A percentile compares a stretch with the other conserved stretches of the same genome.
Conservation (phyloP, 2,113 vertebrate genomes). For the Scortum barcoo region DNA sequence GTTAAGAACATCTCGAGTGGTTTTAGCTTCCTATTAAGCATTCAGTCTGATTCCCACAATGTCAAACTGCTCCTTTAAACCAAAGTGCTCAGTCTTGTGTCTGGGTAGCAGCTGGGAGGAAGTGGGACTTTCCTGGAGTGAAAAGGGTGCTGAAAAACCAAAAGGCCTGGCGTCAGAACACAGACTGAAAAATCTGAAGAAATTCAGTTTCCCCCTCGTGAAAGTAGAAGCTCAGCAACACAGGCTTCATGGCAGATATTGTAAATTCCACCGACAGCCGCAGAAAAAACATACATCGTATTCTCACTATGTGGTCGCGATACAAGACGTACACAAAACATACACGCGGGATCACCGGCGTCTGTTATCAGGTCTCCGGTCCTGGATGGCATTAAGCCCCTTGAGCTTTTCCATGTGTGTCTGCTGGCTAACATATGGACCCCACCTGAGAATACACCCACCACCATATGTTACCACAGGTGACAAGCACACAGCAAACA, state of each 20-base stretch:
- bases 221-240: slow-evolving; percentile 24
- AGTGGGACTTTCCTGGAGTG: slow-evolving; percentile 7
- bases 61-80: neutral
- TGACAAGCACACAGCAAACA: slow-evolving; percentile 56
- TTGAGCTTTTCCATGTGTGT: slow-evolving; percentile 4
- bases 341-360: neutral
- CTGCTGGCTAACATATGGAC: slow-evolving; percentile 47
- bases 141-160: neutral
- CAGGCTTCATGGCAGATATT: neutral
- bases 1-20: too few relatives aligned
- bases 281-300: slow-evolving; percentile 11
- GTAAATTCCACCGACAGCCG: slow-evolving; percentile 11
- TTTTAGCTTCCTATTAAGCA: too few relatives aligned
- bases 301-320: neutral
- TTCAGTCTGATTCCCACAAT: neutral
- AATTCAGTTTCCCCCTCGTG: slow-evolving; percentile 5
- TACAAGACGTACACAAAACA: neutral
- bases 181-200: slow-evolving; percentile 3
- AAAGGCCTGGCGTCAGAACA: slow-evolving; percentile 31
- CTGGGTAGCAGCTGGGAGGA: slow-evolving; percentile 55
- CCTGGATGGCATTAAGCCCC: slow-evolving; percentile 1
- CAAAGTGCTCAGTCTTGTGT: slow-evolving; percentile 3
- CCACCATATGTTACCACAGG: neutral
- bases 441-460: slow-evolving; percentile 54
- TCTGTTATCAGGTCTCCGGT: slow-evolving; percentile 1